Evolutionary conservation across 2,113 vertebrate genomes (phyloP).

Genomic region (Carassius auratus): DNA sequence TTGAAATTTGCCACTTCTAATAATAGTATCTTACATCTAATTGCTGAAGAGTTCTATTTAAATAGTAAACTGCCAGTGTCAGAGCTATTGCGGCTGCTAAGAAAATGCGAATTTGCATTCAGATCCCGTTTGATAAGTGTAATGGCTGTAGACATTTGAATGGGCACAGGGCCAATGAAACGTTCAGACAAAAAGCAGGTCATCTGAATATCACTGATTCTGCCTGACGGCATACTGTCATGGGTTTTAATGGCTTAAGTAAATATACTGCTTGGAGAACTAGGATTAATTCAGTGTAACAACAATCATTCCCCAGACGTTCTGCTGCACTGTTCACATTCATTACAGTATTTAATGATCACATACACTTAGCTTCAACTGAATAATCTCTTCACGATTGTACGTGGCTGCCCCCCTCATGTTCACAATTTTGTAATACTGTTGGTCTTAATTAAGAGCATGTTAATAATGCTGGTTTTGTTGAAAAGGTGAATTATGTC

Average conservation of each 20-base stretch:
- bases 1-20: conserved; percentile 6
- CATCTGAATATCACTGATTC: conserved; percentile 63
- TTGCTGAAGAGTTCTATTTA: conserved; percentile 33
- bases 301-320: conserved; percentile 60
- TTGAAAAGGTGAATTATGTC: conserved; percentile 18
- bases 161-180: conserved; percentile 39
- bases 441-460: conserved; percentile 33
- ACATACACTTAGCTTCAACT: conserved; percentile 51
- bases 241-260: conserved; percentile 59
- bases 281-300: conserved; percentile 63
- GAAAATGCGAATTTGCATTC: conserved; percentile 45
- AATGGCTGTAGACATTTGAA: conserved; percentile 53
- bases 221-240: conserved; percentile 59
- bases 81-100: conserved; percentile 9
- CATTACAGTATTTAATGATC: conserved; percentile 61
- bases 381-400: conserved; percentile 56
- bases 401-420: conserved; percentile 5
- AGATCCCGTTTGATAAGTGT: conserved; percentile 49
- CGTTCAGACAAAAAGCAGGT: conserved; percentile 53
- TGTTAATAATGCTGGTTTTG: conserved; percentile 40
- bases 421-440: conserved; percentile 16
- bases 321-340: conserved; percentile 39
- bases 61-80: conserved; percentile 35
- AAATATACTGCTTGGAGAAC: conserved; percentile 58
- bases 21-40: conserved; percentile 38